Base-by-base conservation (phyloP, 2,888 invertebrate species). In the Hedychridium roseum region DNA sequence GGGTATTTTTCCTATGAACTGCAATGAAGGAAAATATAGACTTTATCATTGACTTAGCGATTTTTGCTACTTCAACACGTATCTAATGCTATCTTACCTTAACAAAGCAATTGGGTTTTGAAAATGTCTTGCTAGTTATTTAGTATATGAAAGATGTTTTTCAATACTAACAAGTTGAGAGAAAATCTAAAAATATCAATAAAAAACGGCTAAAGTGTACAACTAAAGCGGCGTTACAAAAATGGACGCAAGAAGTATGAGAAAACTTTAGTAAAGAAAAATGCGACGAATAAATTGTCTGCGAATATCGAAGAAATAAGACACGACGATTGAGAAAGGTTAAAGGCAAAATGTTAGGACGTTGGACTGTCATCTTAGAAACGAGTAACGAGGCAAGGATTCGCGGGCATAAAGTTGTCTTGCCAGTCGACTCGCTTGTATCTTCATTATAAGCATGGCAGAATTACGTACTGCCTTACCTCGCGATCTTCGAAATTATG, bases 331-430 rank as follows among this genome's bases (percentile, higher is more conserved):
- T n/a, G 12, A 11, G 39, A 26, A 18, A 20, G 28, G 12, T 4
- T 28, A 15, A 30, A 23, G 20, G 23, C 17, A 1, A 17, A 12
- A 37, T 2, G 17, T 17, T 28, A 14, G 46, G 54, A 54, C 54
- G 49, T 45, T 17, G 39, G 44, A 30, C 51, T 41, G 43, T 48
- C 41, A 53, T 57, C 50, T n/a, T n/a, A 58, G 57, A 68, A 64
- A 57, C 64, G 60, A 66, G 70, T 74, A 75, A 75, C 74, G 65
- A 75, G 72, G 70, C 58, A 57, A 51, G 64, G 60, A 63, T 61
- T 60, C 61, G 47, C 53, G 66, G 51, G 71, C 74, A 75, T 76
- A 75, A 76, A 76, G 72, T 75, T 76, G 76, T 77, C 74, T 75
- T 69, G 70, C 64, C 67, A 64, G 64, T 70, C 62, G 66, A 63